Base-by-base conservation (phyloP, 2,888 invertebrate species). In the Phaedon cochleariae region DNA sequence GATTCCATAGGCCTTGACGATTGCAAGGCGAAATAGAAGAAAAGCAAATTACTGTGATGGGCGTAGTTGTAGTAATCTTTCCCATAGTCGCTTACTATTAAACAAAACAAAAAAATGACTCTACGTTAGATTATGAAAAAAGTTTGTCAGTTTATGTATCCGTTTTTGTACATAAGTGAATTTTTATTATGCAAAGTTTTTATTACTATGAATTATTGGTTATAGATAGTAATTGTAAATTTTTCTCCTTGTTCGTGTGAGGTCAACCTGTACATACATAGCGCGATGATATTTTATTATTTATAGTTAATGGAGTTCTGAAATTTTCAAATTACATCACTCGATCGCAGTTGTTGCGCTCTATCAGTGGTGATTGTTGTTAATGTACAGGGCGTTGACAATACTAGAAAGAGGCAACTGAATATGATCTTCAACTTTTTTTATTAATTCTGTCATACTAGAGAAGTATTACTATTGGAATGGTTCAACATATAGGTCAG, bases 1-100 rank as follows among this genome's bases (percentile, higher is more conserved):
- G 90, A 87, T 90, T 90, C 87, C 90, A 90, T 86, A 90, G 90
- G 89, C 90, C 90, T 90, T 90, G 90, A 90, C 90, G 88, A 87
- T 89, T 88, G 87, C 86, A 85, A 86, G 85, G 86, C 81, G 81
- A 79, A 84, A 81, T 85, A 84, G 84, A 83, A 74, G 81, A 79
- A 79, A 82, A 82, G 79, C 81, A 80, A 81, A 80, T 81, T 81
- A 81, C 84, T 84, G 83, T 84, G 83, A 83, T 83, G 83, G 82
- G 80, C 80, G 77, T 83, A 83, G 82, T 78, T 77, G 79, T 82
- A 82, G 82, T 77, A 78, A 78, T 80, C 76, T 81, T 81, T 80
- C 80, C 81, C 81, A 80, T 80, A 78, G 78, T 79, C 75, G 80
- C 80, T 81, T 81, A 77, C 76, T 79, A 69, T 66, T 64, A 59